Evolutionary conservation across 2,888 invertebrate species (phyloP).

Genomic region (Eilema sororculum): DNA sequence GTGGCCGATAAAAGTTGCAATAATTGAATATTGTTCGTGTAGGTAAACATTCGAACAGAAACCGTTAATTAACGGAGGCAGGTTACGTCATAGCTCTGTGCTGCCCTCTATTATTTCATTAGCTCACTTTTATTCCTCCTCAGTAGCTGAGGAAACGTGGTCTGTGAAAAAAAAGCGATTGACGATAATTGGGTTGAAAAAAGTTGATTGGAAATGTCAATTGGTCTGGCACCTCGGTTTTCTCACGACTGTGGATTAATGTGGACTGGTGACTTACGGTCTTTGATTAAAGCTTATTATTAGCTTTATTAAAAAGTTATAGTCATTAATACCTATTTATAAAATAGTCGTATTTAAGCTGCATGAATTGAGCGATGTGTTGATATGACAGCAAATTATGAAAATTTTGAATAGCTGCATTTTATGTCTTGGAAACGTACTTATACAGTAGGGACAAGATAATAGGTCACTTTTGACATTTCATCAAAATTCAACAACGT

Average conservation of each 20-base stretch:
- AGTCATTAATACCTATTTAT: background rate
- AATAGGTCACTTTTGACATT: no score
- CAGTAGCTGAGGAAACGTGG: conserved; percentile 50
- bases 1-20: conserved; percentile 46
- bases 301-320: background rate
- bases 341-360: background rate
- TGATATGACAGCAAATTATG: no score
- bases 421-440: no score
- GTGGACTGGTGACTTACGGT: background rate
- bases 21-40: conserved; percentile 52
- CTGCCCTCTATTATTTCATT: conserved; percentile 71
- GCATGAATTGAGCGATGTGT: background rate
- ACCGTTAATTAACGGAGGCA: conserved; percentile 58
- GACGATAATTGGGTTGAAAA: conserved; percentile 72
- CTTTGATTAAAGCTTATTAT: background rate
- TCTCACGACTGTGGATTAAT: conserved; percentile 34
- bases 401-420: no score
- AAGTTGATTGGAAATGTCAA: conserved; percentile 63
- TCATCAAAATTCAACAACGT: no score
- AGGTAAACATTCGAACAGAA: conserved; percentile 43
- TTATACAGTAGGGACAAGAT: no score
- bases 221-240: conserved; percentile 46
- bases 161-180: conserved; percentile 61
- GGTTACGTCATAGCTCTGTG: conserved; percentile 52
- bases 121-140: conserved; percentile 68